phyloP scores from a whole-genome alignment of 2,888 invertebrate genomes.

The Leucoma salicis region DNA sequence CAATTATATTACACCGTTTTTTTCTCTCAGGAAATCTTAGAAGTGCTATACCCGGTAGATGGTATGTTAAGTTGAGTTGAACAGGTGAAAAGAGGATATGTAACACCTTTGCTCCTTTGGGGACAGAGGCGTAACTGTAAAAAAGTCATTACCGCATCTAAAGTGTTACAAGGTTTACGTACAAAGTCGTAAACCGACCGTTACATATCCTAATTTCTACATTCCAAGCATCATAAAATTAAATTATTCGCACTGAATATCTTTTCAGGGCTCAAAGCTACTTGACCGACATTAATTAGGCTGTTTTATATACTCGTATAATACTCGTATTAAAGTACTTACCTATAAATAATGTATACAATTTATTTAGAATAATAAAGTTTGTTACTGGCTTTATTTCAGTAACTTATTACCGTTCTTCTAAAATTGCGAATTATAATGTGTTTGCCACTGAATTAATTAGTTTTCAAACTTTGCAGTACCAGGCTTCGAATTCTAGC shows the following conservation, averaged over 20 bases:
- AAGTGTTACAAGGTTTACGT: no score
- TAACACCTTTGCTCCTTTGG: no score
- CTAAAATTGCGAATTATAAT: not conserved
- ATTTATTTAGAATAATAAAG: not conserved
- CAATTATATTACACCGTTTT: no score
- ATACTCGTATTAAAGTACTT: not conserved
- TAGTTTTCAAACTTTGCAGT: not conserved
- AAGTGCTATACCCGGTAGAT: no score
- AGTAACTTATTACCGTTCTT: not conserved
- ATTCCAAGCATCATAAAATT: not conserved
- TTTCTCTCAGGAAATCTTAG: no score
- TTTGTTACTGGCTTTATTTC: not conserved
- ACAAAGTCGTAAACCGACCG: no score
- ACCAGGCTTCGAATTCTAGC: no score
- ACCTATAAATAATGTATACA: not conserved
- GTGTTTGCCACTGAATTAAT: not conserved
- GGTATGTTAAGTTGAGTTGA: no score
- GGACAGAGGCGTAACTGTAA: no score
- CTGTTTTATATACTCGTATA: not conserved
- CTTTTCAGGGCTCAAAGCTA: not conserved
- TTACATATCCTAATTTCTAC: not conserved
- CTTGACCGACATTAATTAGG: not conserved
- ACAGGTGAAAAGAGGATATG: no score
- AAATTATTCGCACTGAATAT: not conserved
- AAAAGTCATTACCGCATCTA: no score